Base-by-base conservation (phyloP, 2,113 vertebrate species). In the Phyllostomus hastatus region DNA sequence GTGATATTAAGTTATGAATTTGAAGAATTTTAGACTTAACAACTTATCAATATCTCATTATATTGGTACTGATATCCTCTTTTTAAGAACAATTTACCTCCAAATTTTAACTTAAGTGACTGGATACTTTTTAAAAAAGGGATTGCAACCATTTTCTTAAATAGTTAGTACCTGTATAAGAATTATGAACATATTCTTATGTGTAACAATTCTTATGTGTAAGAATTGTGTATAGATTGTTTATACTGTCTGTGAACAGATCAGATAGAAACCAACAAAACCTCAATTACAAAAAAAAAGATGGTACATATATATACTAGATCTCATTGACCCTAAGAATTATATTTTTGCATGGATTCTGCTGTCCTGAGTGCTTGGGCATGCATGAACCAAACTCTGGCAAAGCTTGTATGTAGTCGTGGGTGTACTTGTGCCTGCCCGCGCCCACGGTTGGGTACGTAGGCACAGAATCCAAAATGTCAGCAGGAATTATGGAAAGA, bases 61-160 rank as follows among this genome's bases (percentile, higher is more conserved):
- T 69, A 73, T 50, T 38, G 16, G 28, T 28, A 61, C 8, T 31
- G 14, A 28, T 26, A 57, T 8, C 33, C 14, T 80, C 31, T 86
- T 86, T 54, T 46, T 4, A 90, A 67, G 38, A 41, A 73, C 41
- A 81, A 28, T 86, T 54, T 86, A 20, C 11, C 24, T 90, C 66
- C 64, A 96, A 66, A 90, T 89, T 93, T 66, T 69, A 81, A 92
- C 50, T 69, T 50, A 90, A 76, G 26, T n/a, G 22, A 88, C 66
- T 15, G 28, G 22, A 2, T 75, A 59, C 28, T 54, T 73, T 88
- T 91, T 90, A 75, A 81, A 38, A 85, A 67, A 81, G 86, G 2
- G 5, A 48, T 38, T 57, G 10, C 31, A 84, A 79, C 8, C n/a
- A 66, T 26, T 78, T 83, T 43, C 52, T 64, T 43, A 66, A 46